Percentiles rank a stretch among this genome's conserved stretches.
Evolutionary conservation across 2,888 invertebrate species (phyloP).

Genomic region (Leucophenga maculata): DNA sequence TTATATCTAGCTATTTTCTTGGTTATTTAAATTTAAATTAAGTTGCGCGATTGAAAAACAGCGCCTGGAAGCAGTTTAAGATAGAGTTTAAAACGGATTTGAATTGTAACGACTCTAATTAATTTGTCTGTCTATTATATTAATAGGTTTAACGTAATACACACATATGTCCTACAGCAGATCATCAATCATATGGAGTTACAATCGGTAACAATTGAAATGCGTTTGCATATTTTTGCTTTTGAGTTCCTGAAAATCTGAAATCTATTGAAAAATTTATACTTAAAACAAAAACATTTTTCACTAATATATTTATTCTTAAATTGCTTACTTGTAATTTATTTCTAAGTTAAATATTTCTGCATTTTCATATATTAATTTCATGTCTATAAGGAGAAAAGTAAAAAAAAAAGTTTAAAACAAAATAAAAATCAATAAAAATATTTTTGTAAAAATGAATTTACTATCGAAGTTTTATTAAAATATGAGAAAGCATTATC

Average conservation of each 20-base stretch:
- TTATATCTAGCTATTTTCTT: conserved; percentile 25
- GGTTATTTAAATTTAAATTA: neutral
- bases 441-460: neutral
- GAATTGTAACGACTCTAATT: neutral
- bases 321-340: conserved; percentile 14
- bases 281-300: no score
- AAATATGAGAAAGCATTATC: no score
- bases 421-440: neutral
- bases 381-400: neutral
- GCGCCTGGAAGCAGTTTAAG: neutral
- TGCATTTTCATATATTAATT: conserved; percentile 23
- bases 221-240: no score
- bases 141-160: conserved; percentile 52
- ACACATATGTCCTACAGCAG: neutral
- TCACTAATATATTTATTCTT: neutral
- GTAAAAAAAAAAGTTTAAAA: neutral
- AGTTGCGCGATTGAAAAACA: no score
- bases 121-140: conserved; percentile 60
- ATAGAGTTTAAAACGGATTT: neutral
- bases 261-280: no score
- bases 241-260: no score
- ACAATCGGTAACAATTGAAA: no score
- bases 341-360: conserved; percentile 18
- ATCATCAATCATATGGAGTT: neutral
- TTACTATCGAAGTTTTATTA: no score